phyloP scores from a whole-genome alignment of 1,140 invertebrate species.

The Penaeus japonicus region DNA sequence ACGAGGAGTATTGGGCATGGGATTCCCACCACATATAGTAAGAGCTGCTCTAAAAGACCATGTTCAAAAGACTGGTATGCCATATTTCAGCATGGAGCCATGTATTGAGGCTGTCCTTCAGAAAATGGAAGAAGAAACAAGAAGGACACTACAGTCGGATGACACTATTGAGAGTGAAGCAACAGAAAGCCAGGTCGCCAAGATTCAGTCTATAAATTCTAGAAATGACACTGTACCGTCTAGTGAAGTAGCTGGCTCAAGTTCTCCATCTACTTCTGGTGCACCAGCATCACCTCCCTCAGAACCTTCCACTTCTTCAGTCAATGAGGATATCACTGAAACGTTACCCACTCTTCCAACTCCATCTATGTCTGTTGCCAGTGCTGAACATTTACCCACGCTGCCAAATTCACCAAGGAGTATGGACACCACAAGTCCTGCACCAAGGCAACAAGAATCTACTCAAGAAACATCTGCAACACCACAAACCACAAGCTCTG shows the following conservation, averaged over 20 bases:
- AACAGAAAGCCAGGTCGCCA: conserved; percentile 17
- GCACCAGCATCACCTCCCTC: background rate
- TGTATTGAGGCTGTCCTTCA: conserved; percentile 53
- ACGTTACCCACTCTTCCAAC: background rate
- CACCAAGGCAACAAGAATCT: background rate
- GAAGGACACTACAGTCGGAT: background rate
- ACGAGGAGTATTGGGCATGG: conserved; percentile 43
- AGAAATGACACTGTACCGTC: background rate
- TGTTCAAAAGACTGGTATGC: conserved; percentile 51
- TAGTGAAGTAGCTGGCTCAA: background rate
- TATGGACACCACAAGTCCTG: background rate
- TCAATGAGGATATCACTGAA: background rate
- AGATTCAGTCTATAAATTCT: conserved; percentile 27
- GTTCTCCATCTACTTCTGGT: background rate
- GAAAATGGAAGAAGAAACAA: conserved; percentile 44
- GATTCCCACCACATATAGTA: conserved; percentile 37
- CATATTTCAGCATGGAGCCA: conserved; percentile 51
- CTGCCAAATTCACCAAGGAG: background rate
- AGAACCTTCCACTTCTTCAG: background rate
- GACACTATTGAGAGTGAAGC: conserved; percentile 29
- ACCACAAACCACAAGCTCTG: conserved; percentile 15
- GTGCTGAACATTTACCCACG: background rate
- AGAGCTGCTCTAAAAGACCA: conserved; percentile 33
- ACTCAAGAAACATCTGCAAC: background rate
- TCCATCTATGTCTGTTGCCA: background rate